Conservation (phyloP, 2,113 vertebrate species). For the Larimichthys crocea region DNA sequence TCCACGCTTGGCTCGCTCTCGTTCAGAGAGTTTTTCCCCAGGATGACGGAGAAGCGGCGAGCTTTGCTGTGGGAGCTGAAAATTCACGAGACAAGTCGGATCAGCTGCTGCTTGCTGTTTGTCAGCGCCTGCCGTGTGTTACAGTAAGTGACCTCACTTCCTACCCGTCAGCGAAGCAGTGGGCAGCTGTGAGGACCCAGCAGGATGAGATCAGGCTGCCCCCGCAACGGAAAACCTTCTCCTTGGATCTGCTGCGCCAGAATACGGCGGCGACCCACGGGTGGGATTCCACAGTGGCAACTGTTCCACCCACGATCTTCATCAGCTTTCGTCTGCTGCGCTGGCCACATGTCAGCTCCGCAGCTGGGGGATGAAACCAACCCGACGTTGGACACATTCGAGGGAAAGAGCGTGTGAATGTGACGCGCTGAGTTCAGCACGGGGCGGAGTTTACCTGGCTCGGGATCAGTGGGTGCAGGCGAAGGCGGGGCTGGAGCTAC, state of each 20-base stretch:
- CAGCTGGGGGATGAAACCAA: neutral
- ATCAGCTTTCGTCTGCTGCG: slow-evolving; percentile 81
- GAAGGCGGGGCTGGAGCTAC: slow-evolving; percentile 3
- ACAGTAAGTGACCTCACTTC: slow-evolving; percentile 1
- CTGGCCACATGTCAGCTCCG: slow-evolving; percentile 84
- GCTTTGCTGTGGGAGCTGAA: slow-evolving; percentile 52
- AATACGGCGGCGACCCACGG: slow-evolving; percentile 93
- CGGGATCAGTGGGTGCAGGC: slow-evolving; percentile 14
- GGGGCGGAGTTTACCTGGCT: slow-evolving; percentile 44
- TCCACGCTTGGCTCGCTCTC: slow-evolving; percentile 77
- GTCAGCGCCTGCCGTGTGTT: neutral
- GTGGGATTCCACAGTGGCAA: slow-evolving; percentile 86
- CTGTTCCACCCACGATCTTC: slow-evolving; percentile 90
- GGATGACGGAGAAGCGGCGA: slow-evolving; percentile 78
- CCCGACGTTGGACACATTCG: neutral
- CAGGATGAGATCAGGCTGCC: slow-evolving; percentile 92
- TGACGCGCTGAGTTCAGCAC: neutral
- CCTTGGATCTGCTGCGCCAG: slow-evolving; percentile 48
- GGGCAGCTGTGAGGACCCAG: slow-evolving; percentile 94
- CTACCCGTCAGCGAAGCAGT: slow-evolving; percentile 88
- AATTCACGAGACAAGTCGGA: neutral
- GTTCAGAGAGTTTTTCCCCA: slow-evolving; percentile 88
- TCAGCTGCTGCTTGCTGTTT: neutral
- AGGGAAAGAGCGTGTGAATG: fast-evolving
- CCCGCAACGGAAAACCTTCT: slow-evolving; percentile 84